These are phyloP conservation scores for Arenicola marina DNA, from an alignment of 2,888 invertebrate genomes.

Conservation along the genomic window DNA sequence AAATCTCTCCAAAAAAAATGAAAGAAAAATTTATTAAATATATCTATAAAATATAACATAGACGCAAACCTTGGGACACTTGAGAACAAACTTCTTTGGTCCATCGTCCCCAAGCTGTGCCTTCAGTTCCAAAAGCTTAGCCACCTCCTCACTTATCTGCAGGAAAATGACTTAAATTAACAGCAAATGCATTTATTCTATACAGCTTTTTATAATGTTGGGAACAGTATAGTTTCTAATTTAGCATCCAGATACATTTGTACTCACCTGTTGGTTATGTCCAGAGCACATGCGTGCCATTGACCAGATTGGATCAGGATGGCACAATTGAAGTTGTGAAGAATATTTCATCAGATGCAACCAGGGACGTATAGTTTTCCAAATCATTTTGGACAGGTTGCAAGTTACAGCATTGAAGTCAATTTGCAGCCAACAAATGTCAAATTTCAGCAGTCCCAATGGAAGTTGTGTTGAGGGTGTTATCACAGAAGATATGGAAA, in stretches of 20 bases:
- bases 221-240: too few species aligned
- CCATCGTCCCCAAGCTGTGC: slow-evolving; percentile 68
- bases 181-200: neutral
- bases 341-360: too few species aligned
- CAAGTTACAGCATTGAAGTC: too few species aligned
- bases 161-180: slow-evolving; percentile 22
- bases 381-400: too few species aligned
- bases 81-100: slow-evolving; percentile 71
- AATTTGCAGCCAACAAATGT: too few species aligned
- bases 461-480: neutral
- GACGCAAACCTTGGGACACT: slow-evolving; percentile 75
- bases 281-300: too few species aligned
- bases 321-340: neutral
- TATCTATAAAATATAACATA: neutral
- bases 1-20: too few species aligned
- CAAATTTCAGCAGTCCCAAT: too few species aligned
- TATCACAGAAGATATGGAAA: neutral
- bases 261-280: too few species aligned
- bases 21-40: neutral
- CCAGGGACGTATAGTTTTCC: too few species aligned
- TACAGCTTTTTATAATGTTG: too few species aligned
- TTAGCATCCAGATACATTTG: too few species aligned
- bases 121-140: slow-evolving; percentile 80
- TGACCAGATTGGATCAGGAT: neutral
- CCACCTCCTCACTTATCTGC: slow-evolving; percentile 84